A percentile compares a stretch with the other conserved stretches of the same genome.
These are phyloP conservation scores for Paralichthys olivaceus DNA, from an alignment of 2,113 vertebrate genomes.

Conservation along the genomic window DNA sequence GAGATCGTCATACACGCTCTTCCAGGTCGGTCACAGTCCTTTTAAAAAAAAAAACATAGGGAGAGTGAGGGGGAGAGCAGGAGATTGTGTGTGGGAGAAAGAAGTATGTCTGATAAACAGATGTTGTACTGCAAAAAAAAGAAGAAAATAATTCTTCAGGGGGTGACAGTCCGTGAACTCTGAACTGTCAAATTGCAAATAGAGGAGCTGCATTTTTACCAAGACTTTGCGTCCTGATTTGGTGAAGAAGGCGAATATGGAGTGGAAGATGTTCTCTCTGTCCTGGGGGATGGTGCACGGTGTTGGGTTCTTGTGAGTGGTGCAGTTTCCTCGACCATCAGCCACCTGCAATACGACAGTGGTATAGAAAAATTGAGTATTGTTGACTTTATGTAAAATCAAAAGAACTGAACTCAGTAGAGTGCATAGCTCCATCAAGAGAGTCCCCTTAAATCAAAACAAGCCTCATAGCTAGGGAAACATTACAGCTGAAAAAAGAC, in stretches of 20 bases:
- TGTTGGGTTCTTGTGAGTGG: slow-evolving; percentile 87
- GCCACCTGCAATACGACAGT: slow-evolving; percentile 83
- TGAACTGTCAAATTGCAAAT: slow-evolving; percentile 45
- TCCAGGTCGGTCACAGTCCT: slow-evolving; percentile 94
- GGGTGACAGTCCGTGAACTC: slow-evolving; percentile 31
- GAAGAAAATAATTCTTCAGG: slow-evolving; percentile 13
- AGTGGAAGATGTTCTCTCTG: slow-evolving; percentile 94
- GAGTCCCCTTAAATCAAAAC: no score
- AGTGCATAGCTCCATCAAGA: no score
- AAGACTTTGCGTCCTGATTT: slow-evolving; percentile 96
- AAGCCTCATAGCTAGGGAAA: no score
- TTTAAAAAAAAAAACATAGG: slow-evolving; percentile 15
- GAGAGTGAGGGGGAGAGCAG: not conserved
- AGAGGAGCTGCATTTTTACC: slow-evolving; percentile 82
- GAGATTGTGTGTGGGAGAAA: not conserved
- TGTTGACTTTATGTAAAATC: not conserved
- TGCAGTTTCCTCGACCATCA: slow-evolving; percentile 91
- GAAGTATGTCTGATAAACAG: slow-evolving; percentile 52
- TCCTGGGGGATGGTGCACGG: slow-evolving; percentile 93
- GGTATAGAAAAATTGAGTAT: not conserved
- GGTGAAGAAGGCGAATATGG: slow-evolving; percentile 96
- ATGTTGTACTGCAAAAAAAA: slow-evolving; percentile 39
- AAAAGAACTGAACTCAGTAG: no score
- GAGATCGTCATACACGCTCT: slow-evolving; percentile 88
- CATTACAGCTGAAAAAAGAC: no score